phyloP scores from a whole-genome alignment of 2,113 vertebrate genomes.

The Odocoileus virginianus region DNA sequence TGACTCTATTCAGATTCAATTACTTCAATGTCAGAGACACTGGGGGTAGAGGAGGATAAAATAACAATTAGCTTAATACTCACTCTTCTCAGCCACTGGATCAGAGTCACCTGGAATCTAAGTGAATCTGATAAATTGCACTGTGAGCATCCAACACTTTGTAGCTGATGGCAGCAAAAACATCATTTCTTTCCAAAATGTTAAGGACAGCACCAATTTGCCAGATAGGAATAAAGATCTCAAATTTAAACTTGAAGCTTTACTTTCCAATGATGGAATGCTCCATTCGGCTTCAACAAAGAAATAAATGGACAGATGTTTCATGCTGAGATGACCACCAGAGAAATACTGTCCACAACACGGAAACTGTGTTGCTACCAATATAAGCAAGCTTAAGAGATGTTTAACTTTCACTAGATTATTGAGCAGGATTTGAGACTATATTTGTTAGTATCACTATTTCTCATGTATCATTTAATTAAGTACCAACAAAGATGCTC shows the following conservation, averaged over 20 bases:
- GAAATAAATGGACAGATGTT: conserved; percentile 24
- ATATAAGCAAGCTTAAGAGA: not conserved
- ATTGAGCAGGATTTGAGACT: not conserved
- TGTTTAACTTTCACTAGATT: not conserved
- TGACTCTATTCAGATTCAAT: not conserved
- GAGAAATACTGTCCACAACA: not conserved
- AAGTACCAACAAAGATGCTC: not conserved
- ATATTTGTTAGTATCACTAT: not conserved
- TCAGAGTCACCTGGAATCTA: conserved; percentile 21
- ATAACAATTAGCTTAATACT: not conserved
- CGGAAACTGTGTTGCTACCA: not conserved
- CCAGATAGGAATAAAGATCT: conserved; percentile 32
- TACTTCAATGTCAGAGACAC: not conserved
- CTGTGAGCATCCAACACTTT: not conserved
- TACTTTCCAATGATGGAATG: conserved; percentile 37
- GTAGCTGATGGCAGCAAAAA: conserved; percentile 17
- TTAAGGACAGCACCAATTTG: not conserved
- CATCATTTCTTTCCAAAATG: not conserved
- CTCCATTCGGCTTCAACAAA: conserved; percentile 22
- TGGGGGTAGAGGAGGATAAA: not conserved
- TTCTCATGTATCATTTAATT: not conserved
- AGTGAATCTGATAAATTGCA: conserved; percentile 20
- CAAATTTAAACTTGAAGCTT: conserved; percentile 8
- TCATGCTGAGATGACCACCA: not conserved
- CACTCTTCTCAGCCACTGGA: not conserved